phyloP scores from a whole-genome alignment of 2,888 invertebrate species.

The Pantelozetes paolii region DNA sequence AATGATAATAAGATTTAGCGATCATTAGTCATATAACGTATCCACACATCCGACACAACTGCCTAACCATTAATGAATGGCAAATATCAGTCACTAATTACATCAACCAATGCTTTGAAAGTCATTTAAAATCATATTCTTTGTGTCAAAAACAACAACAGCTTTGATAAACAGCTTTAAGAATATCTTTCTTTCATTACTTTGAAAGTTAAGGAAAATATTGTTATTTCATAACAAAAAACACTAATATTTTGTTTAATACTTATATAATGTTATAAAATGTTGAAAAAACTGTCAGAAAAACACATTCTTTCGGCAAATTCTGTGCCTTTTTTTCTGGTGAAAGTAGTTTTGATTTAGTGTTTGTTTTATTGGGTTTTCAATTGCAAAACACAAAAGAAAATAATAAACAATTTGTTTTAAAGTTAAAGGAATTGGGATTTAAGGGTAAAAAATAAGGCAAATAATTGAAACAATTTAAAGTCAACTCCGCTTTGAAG shows the following conservation, averaged over 20 bases:
- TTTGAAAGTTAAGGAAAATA: neutral
- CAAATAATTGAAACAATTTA: neutral
- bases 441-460: conserved; percentile 3
- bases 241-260: neutral
- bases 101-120: neutral
- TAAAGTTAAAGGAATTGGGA: neutral
- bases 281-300: too few relatives aligned
- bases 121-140: too few relatives aligned
- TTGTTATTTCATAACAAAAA: neutral
- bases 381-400: neutral
- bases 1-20: conserved; percentile 9
- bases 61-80: conserved; percentile 5
- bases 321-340: too few relatives aligned
- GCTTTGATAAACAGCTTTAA: conserved; percentile 12
- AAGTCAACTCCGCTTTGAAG: conserved; percentile 20
- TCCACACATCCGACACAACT: conserved; percentile 30
- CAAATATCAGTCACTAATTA: conserved; percentile 32
- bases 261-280: too few relatives aligned
- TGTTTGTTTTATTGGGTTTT: neutral
- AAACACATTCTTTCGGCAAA: too few relatives aligned
- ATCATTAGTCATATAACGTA: conserved; percentile 26
- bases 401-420: conserved; percentile 24
- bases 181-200: neutral
- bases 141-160: neutral
- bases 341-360: neutral